Evolutionary conservation across 1,140 invertebrate species (phyloP).

Genomic region (Lineus longissimus): DNA sequence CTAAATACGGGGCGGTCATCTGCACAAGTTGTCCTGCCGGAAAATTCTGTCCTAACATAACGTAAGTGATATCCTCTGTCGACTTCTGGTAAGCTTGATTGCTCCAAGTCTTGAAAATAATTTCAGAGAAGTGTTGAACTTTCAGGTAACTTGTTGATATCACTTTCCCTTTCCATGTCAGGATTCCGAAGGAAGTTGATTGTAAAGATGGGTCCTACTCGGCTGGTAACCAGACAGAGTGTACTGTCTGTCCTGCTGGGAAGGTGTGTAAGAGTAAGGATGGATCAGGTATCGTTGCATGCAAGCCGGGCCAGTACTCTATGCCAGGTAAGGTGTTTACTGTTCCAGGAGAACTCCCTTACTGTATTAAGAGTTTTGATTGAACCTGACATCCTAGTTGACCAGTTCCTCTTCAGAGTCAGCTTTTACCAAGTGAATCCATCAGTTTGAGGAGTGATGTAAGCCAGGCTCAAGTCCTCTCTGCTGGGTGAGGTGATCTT

Average conservation of each 20-base stretch:
- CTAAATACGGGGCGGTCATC: conserved; percentile 5
- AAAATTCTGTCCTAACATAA: background rate
- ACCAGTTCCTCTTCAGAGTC: too few relatives aligned
- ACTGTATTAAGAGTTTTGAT: background rate
- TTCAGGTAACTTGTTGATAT: background rate
- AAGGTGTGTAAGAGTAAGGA: conserved; percentile 12
- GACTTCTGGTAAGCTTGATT: background rate
- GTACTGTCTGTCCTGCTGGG: conserved; percentile 20
- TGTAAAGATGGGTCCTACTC: conserved; percentile 16
- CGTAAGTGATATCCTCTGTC: background rate
- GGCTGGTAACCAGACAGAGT: conserved; percentile 5
- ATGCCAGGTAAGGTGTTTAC: conserved; percentile 8
- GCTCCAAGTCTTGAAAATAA: background rate
- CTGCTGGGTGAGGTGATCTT: too few relatives aligned
- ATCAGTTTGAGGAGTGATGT: too few relatives aligned
- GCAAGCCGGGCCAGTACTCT: conserved; percentile 17
- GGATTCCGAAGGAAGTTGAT: conserved; percentile 5
- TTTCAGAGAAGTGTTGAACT: background rate
- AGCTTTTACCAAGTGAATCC: too few relatives aligned
- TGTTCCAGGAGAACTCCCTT: background rate
- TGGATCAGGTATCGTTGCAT: conserved; percentile 13
- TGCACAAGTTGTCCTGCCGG: conserved; percentile 37
- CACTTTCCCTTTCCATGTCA: too few relatives aligned
- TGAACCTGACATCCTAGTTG: background rate
- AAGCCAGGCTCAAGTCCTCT: too few relatives aligned